phyloP scores from a whole-genome alignment of 2,113 vertebrate genomes.

The Cricetomys ansorgei region DNA sequence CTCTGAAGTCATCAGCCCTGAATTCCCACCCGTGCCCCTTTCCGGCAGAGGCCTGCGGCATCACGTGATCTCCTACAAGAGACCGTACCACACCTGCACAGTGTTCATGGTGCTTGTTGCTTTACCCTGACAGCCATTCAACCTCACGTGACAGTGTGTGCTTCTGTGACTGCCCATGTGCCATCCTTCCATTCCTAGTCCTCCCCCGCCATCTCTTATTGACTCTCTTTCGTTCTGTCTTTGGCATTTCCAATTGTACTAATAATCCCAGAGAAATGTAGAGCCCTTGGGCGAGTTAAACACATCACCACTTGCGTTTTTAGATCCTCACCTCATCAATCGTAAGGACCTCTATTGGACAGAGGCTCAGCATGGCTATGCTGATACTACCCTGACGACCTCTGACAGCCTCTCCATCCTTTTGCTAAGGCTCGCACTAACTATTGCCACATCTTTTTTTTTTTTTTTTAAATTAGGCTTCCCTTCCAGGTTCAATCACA shows the following conservation, averaged over 20 bases:
- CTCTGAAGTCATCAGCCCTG: neutral
- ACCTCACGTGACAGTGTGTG: too few species aligned
- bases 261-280: neutral
- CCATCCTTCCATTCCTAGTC: neutral
- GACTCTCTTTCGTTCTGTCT: neutral
- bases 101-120: neutral
- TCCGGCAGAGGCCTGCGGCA: neutral
- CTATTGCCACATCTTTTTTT: neutral
- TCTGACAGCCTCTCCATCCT: neutral
- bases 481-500: neutral
- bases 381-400: neutral
- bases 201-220: neutral
- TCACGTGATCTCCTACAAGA: neutral
- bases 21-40: neutral
- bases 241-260: neutral
- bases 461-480: neutral
- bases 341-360: neutral
- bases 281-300: neutral
- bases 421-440: neutral
- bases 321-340: neutral
- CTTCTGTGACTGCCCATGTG: neutral
- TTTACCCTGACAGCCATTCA: accelerated
- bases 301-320: neutral
- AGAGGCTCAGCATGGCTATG: neutral
- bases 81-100: neutral